Evolutionary conservation across 2,888 invertebrate genomes (phyloP).

Genomic region (Bursaphelenchus okinawaensis): DNA sequence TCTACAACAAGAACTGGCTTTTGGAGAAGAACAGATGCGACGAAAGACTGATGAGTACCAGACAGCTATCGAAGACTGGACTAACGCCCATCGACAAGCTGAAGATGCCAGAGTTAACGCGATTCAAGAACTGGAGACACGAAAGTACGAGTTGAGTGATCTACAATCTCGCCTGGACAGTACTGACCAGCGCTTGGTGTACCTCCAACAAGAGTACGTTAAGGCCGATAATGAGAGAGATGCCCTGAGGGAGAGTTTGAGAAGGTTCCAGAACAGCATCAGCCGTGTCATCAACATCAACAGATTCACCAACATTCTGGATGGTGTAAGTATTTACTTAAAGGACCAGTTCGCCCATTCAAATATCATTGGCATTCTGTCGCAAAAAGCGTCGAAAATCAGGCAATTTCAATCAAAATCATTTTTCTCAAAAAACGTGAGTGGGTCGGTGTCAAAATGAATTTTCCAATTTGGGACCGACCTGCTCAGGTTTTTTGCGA

Average conservation of each 20-base stretch:
- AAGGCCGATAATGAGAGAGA: conserved; percentile 52
- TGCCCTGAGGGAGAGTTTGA: conserved; percentile 44
- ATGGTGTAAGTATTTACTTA: conserved; percentile 11
- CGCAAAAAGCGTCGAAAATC: no score
- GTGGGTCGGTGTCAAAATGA: no score
- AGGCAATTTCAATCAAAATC: no score
- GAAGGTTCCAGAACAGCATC: conserved; percentile 54
- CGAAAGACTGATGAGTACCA: conserved; percentile 56
- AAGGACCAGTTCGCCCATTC: no score
- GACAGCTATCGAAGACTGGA: conserved; percentile 48
- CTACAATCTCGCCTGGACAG: conserved; percentile 51
- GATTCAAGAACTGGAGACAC: conserved; percentile 46
- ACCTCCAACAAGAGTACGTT: conserved; percentile 54
- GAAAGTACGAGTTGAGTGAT: conserved; percentile 54
- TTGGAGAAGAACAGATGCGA: conserved; percentile 54
- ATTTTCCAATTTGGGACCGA: no score
- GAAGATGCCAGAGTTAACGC: conserved; percentile 55
- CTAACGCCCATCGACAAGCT: conserved; percentile 48
- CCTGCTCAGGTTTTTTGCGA: no score
- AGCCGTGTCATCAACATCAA: conserved; percentile 47
- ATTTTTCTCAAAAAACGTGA: no score
- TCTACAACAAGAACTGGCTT: conserved; percentile 50
- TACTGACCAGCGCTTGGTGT: conserved; percentile 47
- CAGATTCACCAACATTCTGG: conserved; percentile 28
- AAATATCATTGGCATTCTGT: no score